phyloP scores from a whole-genome alignment of 2,113 vertebrate species.

The Micronisus gabar region DNA sequence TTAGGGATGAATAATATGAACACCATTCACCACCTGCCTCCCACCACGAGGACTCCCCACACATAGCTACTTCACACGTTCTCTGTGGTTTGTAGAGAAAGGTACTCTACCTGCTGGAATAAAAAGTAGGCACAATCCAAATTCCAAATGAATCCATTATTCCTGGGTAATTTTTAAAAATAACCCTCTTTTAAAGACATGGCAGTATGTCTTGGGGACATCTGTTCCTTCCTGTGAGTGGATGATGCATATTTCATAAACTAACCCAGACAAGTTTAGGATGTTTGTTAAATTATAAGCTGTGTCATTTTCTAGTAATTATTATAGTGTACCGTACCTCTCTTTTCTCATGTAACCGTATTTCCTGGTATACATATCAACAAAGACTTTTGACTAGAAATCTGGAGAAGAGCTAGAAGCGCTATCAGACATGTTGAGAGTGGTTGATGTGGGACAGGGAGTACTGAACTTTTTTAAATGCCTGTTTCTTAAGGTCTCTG shows the following conservation, averaged over 20 bases:
- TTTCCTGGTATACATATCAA: not conserved
- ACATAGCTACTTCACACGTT: not conserved
- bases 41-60: not conserved
- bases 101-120: not conserved
- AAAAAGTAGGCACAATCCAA: not conserved
- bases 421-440: not conserved
- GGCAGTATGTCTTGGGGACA: not conserved
- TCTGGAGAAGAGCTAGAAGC: not conserved
- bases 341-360: not conserved
- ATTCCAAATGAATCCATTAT: not conserved
- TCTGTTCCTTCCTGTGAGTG: not conserved
- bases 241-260: not conserved
- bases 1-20: not conserved
- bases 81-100: not conserved
- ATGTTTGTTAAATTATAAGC: not conserved
- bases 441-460: not conserved
- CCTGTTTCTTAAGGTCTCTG: not conserved
- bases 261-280: not conserved
- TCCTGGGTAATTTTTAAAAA: not conserved
- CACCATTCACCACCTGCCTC: not conserved
- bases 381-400: not conserved
- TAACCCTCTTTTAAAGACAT: not conserved
- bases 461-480: not conserved
- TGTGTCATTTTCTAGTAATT: not conserved
- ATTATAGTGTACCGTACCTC: not conserved